Evolutionary conservation across 2,797 vertebrate genomes (phyloP).

Genomic region (Poecile montanus): DNA sequence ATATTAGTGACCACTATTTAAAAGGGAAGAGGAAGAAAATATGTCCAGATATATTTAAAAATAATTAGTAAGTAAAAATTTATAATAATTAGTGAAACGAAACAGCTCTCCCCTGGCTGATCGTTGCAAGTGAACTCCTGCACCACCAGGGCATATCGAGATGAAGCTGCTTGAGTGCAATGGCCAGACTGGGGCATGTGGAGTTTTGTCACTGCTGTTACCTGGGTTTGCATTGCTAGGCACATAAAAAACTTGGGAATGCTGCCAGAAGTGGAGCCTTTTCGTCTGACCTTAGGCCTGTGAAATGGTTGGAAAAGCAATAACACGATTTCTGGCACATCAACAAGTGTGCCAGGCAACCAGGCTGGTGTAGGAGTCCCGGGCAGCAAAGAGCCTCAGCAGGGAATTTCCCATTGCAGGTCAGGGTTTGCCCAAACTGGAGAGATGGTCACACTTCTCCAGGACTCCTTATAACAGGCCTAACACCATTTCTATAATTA

Average conservation of each 20-base stretch:
- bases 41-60: not conserved
- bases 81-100: not conserved
- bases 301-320: not conserved
- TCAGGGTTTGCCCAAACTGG: not conserved
- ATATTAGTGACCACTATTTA: not conserved
- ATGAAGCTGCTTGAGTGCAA: not conserved
- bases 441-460: not conserved
- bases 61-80: not conserved
- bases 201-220: not conserved
- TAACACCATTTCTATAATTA: not conserved
- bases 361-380: not conserved
- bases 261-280: not conserved
- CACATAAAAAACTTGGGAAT: not conserved
- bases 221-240: not conserved
- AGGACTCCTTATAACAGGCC: not conserved
- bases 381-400: not conserved
- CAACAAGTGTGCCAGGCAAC: not conserved
- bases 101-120: not conserved
- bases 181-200: accelerated
- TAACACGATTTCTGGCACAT: not conserved
- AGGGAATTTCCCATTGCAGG: not conserved
- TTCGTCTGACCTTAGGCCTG: not conserved
- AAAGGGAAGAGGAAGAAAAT: not conserved
- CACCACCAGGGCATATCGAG: accelerated
- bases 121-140: not conserved